Evolutionary conservation across 2,888 invertebrate species (phyloP).

Genomic region (Xestia rhomboidea): DNA sequence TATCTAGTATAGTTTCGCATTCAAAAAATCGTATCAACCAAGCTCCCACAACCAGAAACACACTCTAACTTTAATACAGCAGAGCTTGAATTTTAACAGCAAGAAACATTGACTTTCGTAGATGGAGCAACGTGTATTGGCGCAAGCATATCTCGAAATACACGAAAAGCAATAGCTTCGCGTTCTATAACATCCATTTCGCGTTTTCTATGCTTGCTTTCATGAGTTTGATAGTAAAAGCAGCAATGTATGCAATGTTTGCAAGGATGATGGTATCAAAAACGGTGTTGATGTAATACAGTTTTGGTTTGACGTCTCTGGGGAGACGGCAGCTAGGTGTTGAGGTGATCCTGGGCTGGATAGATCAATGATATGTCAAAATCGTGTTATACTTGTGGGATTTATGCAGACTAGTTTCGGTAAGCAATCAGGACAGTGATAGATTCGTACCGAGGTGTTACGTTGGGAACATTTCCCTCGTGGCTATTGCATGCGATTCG

Average conservation of each 20-base stretch:
- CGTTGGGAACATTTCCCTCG: constrained; percentile 68
- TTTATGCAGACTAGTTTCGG: constrained; percentile 81
- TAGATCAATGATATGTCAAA: constrained; percentile 90
- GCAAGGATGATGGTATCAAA: neutral
- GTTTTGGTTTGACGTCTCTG: constrained; percentile 77
- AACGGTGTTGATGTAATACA: constrained; percentile 69
- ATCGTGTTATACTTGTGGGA: constrained; percentile 88
- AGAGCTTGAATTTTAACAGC: constrained; percentile 36
- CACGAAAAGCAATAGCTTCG: constrained; percentile 42
- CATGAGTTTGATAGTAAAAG: neutral
- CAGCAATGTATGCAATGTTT: constrained; percentile 51
- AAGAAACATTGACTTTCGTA: constrained; percentile 51
- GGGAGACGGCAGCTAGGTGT: constrained; percentile 83
- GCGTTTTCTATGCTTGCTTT: neutral
- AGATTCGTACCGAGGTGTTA: constrained; percentile 79
- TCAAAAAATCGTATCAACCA: constrained; percentile 31
- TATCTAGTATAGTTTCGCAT: constrained; percentile 73
- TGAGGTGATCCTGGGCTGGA: constrained; percentile 84
- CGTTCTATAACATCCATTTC: constrained; percentile 62
- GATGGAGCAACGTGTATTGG: constrained; percentile 45
- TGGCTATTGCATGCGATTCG: constrained; percentile 69
- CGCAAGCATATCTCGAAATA: constrained; percentile 63
- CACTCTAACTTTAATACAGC: fast-evolving
- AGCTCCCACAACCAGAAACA: constrained; percentile 20
- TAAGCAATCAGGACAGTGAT: constrained; percentile 85